Conservation (phyloP, 2,113 vertebrate species). For the Cromileptes altivelis region DNA sequence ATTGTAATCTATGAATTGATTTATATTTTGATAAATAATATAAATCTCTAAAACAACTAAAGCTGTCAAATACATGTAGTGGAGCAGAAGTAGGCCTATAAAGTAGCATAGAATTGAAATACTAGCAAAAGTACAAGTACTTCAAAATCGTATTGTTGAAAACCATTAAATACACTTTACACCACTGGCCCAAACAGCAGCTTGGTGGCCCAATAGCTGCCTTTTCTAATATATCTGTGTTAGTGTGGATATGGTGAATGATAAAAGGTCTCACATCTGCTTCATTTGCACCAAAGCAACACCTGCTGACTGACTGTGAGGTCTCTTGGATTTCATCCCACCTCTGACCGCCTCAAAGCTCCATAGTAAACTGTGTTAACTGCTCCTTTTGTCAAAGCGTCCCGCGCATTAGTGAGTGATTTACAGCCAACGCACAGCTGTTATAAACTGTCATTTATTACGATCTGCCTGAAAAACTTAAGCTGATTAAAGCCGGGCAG, state of each 20-base stretch:
- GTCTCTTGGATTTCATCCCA: background rate
- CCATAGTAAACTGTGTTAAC: slow-evolving; percentile 57
- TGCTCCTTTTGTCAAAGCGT: slow-evolving; percentile 55
- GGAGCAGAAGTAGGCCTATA: too few species aligned
- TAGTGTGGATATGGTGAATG: slow-evolving; percentile 6
- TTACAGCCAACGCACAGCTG: slow-evolving; percentile 47
- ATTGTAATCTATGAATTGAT: too few species aligned
- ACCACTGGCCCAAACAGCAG: too few species aligned
- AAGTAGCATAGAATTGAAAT: too few species aligned
- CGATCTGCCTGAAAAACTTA: slow-evolving; percentile 39
- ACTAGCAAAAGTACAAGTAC: too few species aligned
- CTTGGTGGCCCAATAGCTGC: background rate
- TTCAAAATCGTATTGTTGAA: too few species aligned
- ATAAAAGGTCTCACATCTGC: slow-evolving; percentile 61
- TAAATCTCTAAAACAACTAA: too few species aligned
- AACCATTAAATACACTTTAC: too few species aligned
- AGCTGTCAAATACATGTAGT: too few species aligned
- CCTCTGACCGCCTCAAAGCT: slow-evolving; percentile 60
- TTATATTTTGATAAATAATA: too few species aligned
- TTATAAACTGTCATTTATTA: slow-evolving; percentile 63
- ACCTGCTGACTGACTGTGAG: slow-evolving; percentile 62
- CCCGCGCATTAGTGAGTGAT: slow-evolving; percentile 47
- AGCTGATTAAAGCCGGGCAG: slow-evolving; percentile 46
- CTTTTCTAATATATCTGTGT: slow-evolving; percentile 3
- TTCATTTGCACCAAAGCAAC: slow-evolving; percentile 60